Conservation (phyloP, 1,140 invertebrate genomes). For the Pseudomyrmex cubaensis region DNA sequence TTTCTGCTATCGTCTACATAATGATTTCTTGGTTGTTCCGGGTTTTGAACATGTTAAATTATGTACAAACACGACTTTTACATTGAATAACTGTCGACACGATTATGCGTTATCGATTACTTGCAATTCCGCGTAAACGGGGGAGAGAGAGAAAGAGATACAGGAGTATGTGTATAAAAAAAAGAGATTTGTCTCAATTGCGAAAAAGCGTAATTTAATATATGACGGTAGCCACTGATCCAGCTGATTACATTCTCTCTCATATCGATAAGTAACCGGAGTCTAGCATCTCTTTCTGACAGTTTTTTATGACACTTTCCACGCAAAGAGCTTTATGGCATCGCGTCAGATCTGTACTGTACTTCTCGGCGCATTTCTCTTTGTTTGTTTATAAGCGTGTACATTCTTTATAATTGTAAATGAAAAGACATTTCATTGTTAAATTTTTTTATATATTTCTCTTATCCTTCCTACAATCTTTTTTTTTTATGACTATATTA, state of each 20-base stretch:
- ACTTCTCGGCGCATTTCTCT: conserved; percentile 70
- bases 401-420: conserved; percentile 78
- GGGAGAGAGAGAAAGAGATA: neutral
- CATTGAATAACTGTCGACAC: conserved; percentile 18
- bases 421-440: conserved; percentile 76
- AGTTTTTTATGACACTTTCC: conserved; percentile 71
- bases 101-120: conserved; percentile 28
- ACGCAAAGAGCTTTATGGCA: conserved; percentile 59
- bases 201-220: conserved; percentile 23
- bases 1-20: conserved; percentile 24
- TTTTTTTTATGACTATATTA: no score
- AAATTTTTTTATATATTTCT: conserved; percentile 39
- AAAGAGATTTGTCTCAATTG: neutral
- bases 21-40: conserved; percentile 34
- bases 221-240: neutral
- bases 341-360: conserved; percentile 65
- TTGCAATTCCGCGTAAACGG: neutral
- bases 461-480: neutral
- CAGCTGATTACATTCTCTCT: conserved; percentile 33
- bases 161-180: neutral
- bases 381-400: conserved; percentile 76
- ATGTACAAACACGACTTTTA: conserved; percentile 43
- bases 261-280: conserved; percentile 27
- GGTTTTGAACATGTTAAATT: conserved; percentile 8
- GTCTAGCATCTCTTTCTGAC: conserved; percentile 41